phyloP scores from a whole-genome alignment of 2,113 vertebrate species.

The Alligator sinensis region DNA sequence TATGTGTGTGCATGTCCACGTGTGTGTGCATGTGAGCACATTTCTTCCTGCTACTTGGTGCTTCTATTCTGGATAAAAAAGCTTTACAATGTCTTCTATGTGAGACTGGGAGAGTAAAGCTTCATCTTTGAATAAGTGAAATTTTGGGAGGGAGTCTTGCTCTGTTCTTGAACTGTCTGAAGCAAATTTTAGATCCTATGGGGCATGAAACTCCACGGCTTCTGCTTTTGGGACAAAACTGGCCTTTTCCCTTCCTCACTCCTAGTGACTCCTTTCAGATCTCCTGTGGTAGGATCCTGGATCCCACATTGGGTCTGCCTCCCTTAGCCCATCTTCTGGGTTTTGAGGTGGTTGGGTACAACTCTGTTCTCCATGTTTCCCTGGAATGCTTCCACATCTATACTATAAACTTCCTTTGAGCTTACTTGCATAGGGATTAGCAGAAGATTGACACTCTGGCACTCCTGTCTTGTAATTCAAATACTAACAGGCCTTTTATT shows the following conservation, averaged over 20 bases:
- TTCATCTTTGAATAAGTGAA: neutral
- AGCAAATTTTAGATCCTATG: accelerated
- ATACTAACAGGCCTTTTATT: neutral
- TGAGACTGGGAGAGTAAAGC: neutral
- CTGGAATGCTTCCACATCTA: neutral
- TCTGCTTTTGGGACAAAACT: neutral
- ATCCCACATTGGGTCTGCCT: neutral
- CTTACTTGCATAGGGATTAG: neutral
- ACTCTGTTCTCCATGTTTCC: neutral
- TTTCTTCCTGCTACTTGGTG: no score
- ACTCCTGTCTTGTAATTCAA: conserved; percentile 1
- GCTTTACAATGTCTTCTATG: no score
- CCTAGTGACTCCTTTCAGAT: neutral
- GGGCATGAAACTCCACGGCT: neutral
- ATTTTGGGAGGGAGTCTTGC: accelerated
- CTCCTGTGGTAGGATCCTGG: neutral
- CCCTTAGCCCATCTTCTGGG: neutral
- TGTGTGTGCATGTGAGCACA: no score
- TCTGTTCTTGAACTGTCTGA: neutral
- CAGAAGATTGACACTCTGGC: conserved; percentile 6
- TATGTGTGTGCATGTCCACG: no score
- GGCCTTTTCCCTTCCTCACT: neutral
- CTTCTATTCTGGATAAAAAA: no score
- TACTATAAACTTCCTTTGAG: neutral
- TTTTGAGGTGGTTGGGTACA: neutral